These are phyloP conservation scores for Rotaria macrura DNA, from an alignment of 2,888 invertebrate genomes.

Conservation along the genomic window DNA sequence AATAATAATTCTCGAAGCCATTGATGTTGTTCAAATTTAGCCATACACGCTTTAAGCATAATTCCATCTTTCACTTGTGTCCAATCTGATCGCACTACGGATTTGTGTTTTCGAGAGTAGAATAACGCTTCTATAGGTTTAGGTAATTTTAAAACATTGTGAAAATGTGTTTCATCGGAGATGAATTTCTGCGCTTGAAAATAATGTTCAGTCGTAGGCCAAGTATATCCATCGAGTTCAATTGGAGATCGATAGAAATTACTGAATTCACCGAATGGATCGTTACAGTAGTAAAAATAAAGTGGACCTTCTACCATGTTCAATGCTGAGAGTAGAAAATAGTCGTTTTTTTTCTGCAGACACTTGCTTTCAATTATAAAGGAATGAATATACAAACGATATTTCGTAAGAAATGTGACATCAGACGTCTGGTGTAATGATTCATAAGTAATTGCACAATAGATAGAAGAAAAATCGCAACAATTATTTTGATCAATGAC, in stretches of 20 bases:
- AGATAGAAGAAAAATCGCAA: too few relatives aligned
- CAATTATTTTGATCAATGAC: too few relatives aligned
- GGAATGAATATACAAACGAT: too few relatives aligned
- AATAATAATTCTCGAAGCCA: conserved; percentile 6
- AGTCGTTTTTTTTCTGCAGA: too few relatives aligned
- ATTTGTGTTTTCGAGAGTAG: background rate
- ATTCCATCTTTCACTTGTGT: conserved; percentile 25
- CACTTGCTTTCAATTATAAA: too few relatives aligned
- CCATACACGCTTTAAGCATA: conserved; percentile 23
- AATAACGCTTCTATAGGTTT: conserved; percentile 18
- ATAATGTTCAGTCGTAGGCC: conserved; percentile 28
- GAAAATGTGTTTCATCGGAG: background rate
- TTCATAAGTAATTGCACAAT: too few relatives aligned
- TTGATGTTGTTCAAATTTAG: conserved; percentile 24
- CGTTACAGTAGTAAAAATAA: background rate
- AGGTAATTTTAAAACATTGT: background rate
- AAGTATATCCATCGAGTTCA: conserved; percentile 24
- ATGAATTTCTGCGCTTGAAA: conserved; percentile 8
- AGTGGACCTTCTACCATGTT: background rate
- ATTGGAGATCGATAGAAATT: conserved; percentile 26
- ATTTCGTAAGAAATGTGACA: too few relatives aligned
- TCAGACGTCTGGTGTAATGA: too few relatives aligned
- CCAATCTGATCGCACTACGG: conserved; percentile 24
- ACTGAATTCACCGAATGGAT: conserved; percentile 26
- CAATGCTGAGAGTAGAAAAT: too few relatives aligned